Percentiles rank a stretch among this genome's conserved stretches.
phyloP scores from a whole-genome alignment of 2,797 vertebrate species.

The Etheostoma nigrum region DNA sequence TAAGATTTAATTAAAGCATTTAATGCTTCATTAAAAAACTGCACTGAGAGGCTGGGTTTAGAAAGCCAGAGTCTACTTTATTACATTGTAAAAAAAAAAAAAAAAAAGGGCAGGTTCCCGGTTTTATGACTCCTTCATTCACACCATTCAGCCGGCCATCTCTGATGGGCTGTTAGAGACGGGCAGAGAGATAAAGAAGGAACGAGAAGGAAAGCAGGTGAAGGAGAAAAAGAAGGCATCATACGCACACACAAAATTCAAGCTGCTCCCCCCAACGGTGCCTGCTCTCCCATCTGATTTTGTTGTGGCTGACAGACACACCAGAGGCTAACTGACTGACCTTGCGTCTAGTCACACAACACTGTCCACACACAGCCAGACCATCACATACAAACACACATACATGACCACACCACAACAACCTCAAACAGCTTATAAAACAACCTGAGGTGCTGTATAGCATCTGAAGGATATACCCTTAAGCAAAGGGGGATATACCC shows the following conservation, averaged over 20 bases:
- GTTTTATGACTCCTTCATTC: slow-evolving; percentile 53
- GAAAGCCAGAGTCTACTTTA: slow-evolving; percentile 56
- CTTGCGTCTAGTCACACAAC: slow-evolving; percentile 66
- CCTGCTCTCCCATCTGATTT: slow-evolving; percentile 25
- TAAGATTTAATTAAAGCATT: slow-evolving; percentile 75
- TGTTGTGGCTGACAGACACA: slow-evolving; percentile 42
- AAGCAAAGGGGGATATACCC: slow-evolving; percentile 22
- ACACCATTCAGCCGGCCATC: slow-evolving; percentile 30
- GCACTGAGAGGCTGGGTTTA: slow-evolving; percentile 41
- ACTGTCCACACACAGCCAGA: slow-evolving; percentile 37
- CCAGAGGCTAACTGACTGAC: slow-evolving; percentile 68
- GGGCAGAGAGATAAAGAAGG: slow-evolving; percentile 24
- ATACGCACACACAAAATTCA: slow-evolving; percentile 11
- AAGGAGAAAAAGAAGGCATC: slow-evolving; percentile 25
- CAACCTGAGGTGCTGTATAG: slow-evolving; percentile 24
- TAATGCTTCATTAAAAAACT: slow-evolving; percentile 72
- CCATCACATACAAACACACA: slow-evolving; percentile 45
- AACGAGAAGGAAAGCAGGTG: neutral
- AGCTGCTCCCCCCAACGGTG: slow-evolving; percentile 29
- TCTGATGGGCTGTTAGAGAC: slow-evolving; percentile 48
- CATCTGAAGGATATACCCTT: slow-evolving; percentile 19
- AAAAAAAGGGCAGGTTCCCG: slow-evolving; percentile 24
- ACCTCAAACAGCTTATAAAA: slow-evolving; percentile 47
- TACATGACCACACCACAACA: slow-evolving; percentile 42
- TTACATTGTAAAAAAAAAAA: slow-evolving; percentile 48